Evolutionary conservation across 1,140 invertebrate species (phyloP).

Genomic region (Parapsyche elsis): DNA sequence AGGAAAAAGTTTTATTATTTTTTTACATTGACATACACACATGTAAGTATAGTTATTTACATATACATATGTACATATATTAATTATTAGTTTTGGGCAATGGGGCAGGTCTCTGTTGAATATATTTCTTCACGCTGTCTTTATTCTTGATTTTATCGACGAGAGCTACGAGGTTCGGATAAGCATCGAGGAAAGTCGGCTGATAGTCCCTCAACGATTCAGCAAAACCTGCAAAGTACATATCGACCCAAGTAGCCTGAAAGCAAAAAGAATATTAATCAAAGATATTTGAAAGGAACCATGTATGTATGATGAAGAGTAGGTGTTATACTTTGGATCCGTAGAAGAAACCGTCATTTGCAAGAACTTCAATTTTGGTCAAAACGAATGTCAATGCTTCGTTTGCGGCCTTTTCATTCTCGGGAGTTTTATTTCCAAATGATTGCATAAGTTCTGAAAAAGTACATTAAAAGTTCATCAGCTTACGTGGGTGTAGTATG

Average conservation of each 20-base stretch:
- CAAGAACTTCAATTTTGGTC: not conserved
- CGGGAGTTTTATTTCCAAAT: conserved; percentile 17
- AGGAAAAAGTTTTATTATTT: no score
- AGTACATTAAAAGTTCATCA: no score
- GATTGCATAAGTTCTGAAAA: not conserved
- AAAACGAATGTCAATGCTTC: conserved; percentile 25
- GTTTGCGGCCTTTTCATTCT: conserved; percentile 25
- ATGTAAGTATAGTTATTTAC: no score
- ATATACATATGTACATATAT: not conserved
- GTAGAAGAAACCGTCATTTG: conserved; percentile 40
- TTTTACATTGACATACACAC: no score
- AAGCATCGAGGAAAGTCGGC: conserved; percentile 65
- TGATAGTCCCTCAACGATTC: conserved; percentile 72
- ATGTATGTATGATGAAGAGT: conserved; percentile 5
- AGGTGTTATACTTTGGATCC: conserved; percentile 35
- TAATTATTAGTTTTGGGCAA: not conserved
- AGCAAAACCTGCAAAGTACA: conserved; percentile 71
- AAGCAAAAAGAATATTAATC: conserved; percentile 48
- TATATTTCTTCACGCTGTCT: conserved; percentile 73
- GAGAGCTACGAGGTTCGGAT: conserved; percentile 69
- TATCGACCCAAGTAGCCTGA: conserved; percentile 75
- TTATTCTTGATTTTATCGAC: conserved; percentile 67
- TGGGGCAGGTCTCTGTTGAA: conserved; percentile 69
- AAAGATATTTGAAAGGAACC: not conserved
- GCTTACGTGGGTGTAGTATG: no score